Base-by-base conservation (phyloP, 2,888 invertebrate genomes). In the Koerneria pararmatus region DNA sequence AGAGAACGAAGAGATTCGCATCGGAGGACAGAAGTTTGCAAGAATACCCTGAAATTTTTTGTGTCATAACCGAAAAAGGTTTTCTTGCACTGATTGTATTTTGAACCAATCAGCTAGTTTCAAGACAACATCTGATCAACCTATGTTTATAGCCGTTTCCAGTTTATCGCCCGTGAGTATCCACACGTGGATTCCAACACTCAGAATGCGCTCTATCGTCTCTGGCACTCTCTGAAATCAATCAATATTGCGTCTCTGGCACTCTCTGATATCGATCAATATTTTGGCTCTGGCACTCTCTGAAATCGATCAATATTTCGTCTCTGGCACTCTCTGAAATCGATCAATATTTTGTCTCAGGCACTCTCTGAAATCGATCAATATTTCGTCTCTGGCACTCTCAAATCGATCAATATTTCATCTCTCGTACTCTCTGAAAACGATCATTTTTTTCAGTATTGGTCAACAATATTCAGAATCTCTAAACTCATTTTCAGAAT, bases 121-220 rank as follows among this genome's bases (percentile, higher is more conserved):
- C 1, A 32, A 29, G 35, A 53, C 22, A 1, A 54, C 22, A 2
- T 41, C 24, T 22, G 37, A 37, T 3, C 37, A 41, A 63, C 69
- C 72, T 34, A 72, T 97, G 86, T 98, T 98, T 80, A 97, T 94
- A 76, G 97, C 97, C 27, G 97, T 98, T 87, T 98, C 97, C 86
- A 95, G 95, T 85, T 97, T 97, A 86, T 98, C 97, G 1, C 97
- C 97, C 0, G 97, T 98, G 78, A 97, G 87, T 57, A 97, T 91
- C 97, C 97, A 97, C 73, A 97, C 89, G 15, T 62, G 61, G 49
- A 73, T 84, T 19, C 92, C 93, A 22, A 95, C 95, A 83, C 91
- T 90, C 61, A 93, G 87, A 51, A 97, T 87, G 35, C 91, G 88
- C 34, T 91, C 91, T 83, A 98, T 95, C 64, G 95, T 92, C 84